These are phyloP conservation scores for Eospalax fontanierii DNA, from an alignment of 2,797 vertebrate genomes.

Conservation along the genomic window DNA sequence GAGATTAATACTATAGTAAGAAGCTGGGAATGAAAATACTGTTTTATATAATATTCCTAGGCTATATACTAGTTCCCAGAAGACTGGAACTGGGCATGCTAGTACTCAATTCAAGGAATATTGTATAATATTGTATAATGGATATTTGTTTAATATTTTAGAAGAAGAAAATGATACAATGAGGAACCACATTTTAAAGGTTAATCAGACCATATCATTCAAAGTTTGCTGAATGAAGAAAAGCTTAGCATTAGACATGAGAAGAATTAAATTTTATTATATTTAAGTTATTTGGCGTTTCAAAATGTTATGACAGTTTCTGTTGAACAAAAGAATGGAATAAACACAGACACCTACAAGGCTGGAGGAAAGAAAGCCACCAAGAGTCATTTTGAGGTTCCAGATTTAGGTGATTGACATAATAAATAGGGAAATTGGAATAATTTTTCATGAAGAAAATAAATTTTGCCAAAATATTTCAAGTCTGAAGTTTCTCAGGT, in stretches of 20 bases:
- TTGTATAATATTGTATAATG: background rate
- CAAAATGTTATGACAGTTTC: background rate
- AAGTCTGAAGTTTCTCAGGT: background rate
- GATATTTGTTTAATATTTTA: background rate
- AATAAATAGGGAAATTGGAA: background rate
- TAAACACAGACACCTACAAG: background rate
- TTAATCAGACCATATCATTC: background rate
- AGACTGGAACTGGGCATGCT: background rate
- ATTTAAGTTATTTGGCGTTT: background rate
- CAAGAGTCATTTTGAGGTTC: background rate
- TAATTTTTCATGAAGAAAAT: background rate
- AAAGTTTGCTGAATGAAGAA: background rate
- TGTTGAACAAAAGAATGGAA: background rate
- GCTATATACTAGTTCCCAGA: background rate
- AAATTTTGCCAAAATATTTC: constrained; percentile 2
- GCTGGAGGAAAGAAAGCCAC: background rate
- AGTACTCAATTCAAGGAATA: background rate
- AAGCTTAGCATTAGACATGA: background rate
- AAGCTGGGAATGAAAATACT: background rate
- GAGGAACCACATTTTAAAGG: background rate
- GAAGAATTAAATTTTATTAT: background rate
- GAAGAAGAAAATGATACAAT: background rate
- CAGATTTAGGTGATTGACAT: background rate
- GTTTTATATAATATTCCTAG: too few relatives aligned
- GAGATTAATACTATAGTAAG: background rate